A percentile compares a stretch with the other conserved stretches of the same genome.
Evolutionary conservation across 1,140 invertebrate species (phyloP).

Genomic region (Polypedilum pembai): DNA sequence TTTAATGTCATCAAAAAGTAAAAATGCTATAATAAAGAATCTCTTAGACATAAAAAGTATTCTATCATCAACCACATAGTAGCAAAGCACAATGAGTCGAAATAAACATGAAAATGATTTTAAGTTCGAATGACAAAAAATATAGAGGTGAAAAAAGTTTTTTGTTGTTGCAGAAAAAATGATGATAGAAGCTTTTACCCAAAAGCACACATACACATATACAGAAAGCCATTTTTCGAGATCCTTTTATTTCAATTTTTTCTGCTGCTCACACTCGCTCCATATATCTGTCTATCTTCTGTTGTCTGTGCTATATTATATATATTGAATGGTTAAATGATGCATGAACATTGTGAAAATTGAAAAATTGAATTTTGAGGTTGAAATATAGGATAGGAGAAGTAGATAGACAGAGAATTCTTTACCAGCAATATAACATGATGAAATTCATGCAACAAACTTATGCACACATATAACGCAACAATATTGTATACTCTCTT

Average conservation of each 20-base stretch:
- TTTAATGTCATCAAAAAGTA: too few relatives aligned
- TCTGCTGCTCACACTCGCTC: too few relatives aligned
- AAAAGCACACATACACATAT: too few relatives aligned
- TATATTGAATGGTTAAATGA: not conserved
- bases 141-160: not conserved
- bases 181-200: not conserved
- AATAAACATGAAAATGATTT: not conserved
- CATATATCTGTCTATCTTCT: not conserved
- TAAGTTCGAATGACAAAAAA: not conserved
- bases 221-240: too few relatives aligned
- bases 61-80: not conserved
- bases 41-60: too few relatives aligned
- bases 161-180: not conserved
- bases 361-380: slow-evolving; percentile 8
- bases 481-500: too few relatives aligned
- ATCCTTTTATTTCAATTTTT: too few relatives aligned
- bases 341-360: not conserved
- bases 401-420: not conserved
- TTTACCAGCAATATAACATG: not conserved
- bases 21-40: too few relatives aligned
- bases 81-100: not conserved
- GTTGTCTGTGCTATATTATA: not conserved
- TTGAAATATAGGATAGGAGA: not conserved
- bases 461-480: too few relatives aligned
- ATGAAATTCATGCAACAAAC: too few relatives aligned